Evolutionary conservation across 2,113 vertebrate genomes (phyloP), one percentile per base, ranked within the genome.

Genomic region (Lampris megalopsis): DNA sequence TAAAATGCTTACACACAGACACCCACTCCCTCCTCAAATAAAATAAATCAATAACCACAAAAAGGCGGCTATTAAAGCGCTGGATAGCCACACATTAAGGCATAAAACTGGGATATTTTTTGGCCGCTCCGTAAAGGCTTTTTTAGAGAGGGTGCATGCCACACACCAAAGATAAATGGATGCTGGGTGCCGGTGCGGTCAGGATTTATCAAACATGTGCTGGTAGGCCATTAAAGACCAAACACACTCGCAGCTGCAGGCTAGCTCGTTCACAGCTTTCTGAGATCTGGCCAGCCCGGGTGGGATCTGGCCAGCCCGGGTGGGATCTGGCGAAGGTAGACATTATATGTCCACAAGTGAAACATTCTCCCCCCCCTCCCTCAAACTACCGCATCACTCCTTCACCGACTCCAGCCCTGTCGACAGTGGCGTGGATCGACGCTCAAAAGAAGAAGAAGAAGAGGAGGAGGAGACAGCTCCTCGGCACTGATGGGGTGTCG

Each of bases 41-140:
- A 86, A 88, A 85, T 77, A 79, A 89, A 88, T 86, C 69, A 80
- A 88, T 75, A 80, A 73, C 75, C 73, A 74, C 86, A 87, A 89
- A 88, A 87, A 80, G 71, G 80, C 71, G 75, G 73, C 74, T 76
- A 74, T 86, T 86, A 77, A 84, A 86, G 50, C 11, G 9, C 56
- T 81, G 77, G 80, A 86, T 50, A 74, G 81, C 75, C 62, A 48
- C 69, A 76, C 73, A 61, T 76, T 76, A 45, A 24, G 58, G 77
- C 73, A 80, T 79, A 82, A 87, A 89, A 88, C 54, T 71, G n/a
- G 9, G 41, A 68, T 73, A 24, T 24, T 24, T 24, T 79, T 86
- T 90, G 91, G 86, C 79, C 80, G 75, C 68, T 49, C 65, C 37
- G 75, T 59, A 86, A 91, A 87, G 79, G 73, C 37, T 83, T 83